These are phyloP conservation scores for Darevskia nairensis DNA, from an alignment of 2,797 vertebrate genomes.

Conservation along the genomic window DNA sequence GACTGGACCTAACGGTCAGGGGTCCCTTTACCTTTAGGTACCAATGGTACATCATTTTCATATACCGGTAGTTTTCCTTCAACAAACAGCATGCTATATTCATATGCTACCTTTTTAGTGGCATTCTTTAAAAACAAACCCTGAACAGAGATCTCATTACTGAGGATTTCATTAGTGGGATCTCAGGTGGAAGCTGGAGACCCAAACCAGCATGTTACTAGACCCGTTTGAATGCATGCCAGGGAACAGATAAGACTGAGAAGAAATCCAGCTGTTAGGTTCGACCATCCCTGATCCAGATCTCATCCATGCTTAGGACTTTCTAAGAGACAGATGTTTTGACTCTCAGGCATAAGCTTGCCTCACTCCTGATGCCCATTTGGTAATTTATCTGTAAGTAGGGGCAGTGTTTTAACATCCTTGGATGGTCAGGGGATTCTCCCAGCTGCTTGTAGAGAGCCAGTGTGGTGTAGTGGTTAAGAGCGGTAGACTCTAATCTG, in stretches of 20 bases:
- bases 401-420: not conserved
- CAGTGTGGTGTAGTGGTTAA: too few relatives aligned
- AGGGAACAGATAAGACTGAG: not conserved
- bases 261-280: not conserved
- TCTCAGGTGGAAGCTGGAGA: not conserved
- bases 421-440: slow-evolving; percentile 19
- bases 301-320: not conserved
- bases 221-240: not conserved
- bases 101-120: not conserved
- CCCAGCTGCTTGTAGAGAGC: not conserved
- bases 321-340: not conserved
- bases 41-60: too few relatives aligned
- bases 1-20: too few relatives aligned
- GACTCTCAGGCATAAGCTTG: not conserved
- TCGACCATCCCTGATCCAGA: not conserved
- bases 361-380: not conserved
- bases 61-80: too few relatives aligned
- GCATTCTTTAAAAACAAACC: not conserved
- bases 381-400: not conserved
- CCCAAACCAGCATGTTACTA: not conserved
- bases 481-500: too few relatives aligned
- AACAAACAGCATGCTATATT: not conserved
- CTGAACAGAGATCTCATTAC: too few relatives aligned
- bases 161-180: not conserved
- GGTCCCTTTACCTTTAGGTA: too few relatives aligned